Base-by-base conservation (phyloP, 2,888 invertebrate genomes). In the Tortrix viridana region DNA sequence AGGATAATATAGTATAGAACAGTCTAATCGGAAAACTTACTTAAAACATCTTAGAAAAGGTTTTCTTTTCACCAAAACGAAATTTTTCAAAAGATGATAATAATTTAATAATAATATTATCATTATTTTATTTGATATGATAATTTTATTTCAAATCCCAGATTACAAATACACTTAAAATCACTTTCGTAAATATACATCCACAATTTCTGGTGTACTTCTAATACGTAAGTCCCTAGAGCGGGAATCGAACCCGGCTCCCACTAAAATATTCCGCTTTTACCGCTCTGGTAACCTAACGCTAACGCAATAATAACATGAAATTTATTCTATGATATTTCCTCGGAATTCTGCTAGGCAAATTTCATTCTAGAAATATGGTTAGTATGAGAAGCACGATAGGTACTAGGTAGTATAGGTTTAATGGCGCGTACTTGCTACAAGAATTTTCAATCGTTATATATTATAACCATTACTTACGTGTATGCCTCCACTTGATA, bases 231-330 rank as follows among this genome's bases (percentile, higher is more conserved):
- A 50, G 20, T n/a, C 22, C 23, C 46, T 3, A 9, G 19, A 52
- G 23, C 14, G 14, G 32, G 43, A 56, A 50, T 56, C 61, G 55
- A 61, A 56, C 22, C 43, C 18, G 18, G 32, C 49, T 32, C 12
- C 2, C 19, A 32, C 37, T 56, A 37, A 61, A 60, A 56, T 56
- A 55, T 50, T 50, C 49, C 38, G 22, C 49, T 18, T 37, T 50
- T 26, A 43, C 41, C 49, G 18, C 44, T 37, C 37, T 16, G 23
- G 38, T 14, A 16, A 41, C n/a, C 16, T n/a, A 20, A n/a, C 12
- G 32, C 12, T 32, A 52, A 60, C 38, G 61, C 49, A 61, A 61
- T 61, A 61, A 49, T 56, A 61, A 61, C 49, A 43, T 12, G 49
- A 56, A 50, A 41, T 37, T 61, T 43, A 46, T 52, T 37, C 32